Percentiles rank a stretch among this genome's conserved stretches.
These are phyloP conservation scores for Phthorimaea operculella DNA, from an alignment of 1,140 invertebrate species.

Conservation along the genomic window DNA sequence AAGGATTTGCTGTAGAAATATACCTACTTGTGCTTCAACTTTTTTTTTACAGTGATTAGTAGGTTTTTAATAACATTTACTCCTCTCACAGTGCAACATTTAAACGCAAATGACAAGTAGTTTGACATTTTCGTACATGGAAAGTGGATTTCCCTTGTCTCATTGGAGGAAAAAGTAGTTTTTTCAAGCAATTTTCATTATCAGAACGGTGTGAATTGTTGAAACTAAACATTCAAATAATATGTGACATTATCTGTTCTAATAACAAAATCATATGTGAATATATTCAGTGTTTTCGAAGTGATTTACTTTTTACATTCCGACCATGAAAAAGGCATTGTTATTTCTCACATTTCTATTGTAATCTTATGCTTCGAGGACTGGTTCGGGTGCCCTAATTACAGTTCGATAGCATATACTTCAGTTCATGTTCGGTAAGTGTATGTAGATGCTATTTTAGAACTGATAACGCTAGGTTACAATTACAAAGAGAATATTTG, in stretches of 20 bases:
- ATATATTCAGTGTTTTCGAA: neutral
- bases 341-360: neutral
- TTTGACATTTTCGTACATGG: neutral
- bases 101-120: neutral
- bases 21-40: too few relatives aligned
- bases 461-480: too few relatives aligned
- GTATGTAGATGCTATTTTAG: neutral
- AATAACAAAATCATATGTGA: neutral
- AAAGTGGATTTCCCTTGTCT: neutral
- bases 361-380: neutral
- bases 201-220: neutral
- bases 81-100: neutral
- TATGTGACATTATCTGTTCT: neutral
- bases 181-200: neutral
- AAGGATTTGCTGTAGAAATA: too few relatives aligned
- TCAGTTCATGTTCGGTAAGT: slow-evolving; percentile 15
- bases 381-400: slow-evolving; percentile 30
- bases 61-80: too few relatives aligned
- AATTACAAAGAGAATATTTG: too few relatives aligned
- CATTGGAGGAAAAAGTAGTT: neutral
- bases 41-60: too few relatives aligned
- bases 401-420: slow-evolving; percentile 32
- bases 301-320: neutral
- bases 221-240: neutral
- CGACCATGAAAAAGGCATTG: neutral